Evolutionary conservation across 2,888 invertebrate genomes (phyloP).

Genomic region (Scotopteryx bipunctaria): DNA sequence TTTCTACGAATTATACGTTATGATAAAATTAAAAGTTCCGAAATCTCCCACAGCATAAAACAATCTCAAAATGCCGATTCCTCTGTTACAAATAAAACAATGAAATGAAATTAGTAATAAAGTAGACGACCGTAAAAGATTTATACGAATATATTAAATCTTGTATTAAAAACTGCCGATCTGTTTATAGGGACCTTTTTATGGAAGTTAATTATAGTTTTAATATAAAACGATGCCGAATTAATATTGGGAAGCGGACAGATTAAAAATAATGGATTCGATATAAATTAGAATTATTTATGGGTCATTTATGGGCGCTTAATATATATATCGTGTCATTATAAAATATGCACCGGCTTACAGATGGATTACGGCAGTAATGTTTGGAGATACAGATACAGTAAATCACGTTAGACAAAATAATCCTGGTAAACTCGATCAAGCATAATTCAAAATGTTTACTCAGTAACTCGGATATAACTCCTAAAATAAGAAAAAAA

Average conservation of each 20-base stretch:
- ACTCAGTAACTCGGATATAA: not conserved
- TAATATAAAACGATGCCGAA: slow-evolving; percentile 75
- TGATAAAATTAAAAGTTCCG: no score
- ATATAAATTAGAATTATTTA: slow-evolving; percentile 78
- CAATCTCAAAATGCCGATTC: not conserved
- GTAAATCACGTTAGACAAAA: slow-evolving; percentile 20
- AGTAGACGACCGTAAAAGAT: slow-evolving; percentile 66
- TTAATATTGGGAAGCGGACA: slow-evolving; percentile 71
- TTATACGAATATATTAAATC: slow-evolving; percentile 72
- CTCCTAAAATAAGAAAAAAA: no score
- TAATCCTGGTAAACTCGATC: slow-evolving; percentile 23
- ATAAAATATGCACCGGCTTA: slow-evolving; percentile 37
- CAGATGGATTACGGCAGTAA: slow-evolving; percentile 26
- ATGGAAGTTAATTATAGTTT: slow-evolving; percentile 77
- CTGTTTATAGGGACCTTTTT: slow-evolving; percentile 67
- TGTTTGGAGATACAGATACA: slow-evolving; percentile 26
- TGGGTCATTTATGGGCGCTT: slow-evolving; percentile 63
- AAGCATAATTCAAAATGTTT: not conserved
- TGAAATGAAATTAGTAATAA: slow-evolving; percentile 52
- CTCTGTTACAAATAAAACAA: slow-evolving; percentile 31
- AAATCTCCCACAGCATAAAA: not conserved
- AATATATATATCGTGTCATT: slow-evolving; percentile 62
- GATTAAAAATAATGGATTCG: slow-evolving; percentile 73
- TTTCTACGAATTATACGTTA: not conserved
- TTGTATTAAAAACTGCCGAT: slow-evolving; percentile 66